Percentiles rank a stretch among this genome's conserved stretches.
Conservation (phyloP, 2,797 vertebrate species). For the Malurus leucopterus region DNA sequence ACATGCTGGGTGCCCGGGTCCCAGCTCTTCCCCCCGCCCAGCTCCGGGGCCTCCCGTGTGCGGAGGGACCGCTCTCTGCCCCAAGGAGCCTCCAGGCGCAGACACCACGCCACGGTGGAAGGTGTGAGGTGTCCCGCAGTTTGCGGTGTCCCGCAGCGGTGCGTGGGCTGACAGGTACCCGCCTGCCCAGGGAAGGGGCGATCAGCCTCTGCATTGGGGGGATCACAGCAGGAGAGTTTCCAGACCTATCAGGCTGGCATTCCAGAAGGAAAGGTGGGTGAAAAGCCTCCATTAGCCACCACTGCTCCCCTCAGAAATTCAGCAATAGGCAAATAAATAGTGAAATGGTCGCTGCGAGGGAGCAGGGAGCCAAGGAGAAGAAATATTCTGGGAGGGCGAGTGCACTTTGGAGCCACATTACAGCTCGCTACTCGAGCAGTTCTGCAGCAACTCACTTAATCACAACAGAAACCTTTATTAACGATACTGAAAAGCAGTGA, state of each 20-base stretch:
- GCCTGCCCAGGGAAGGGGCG: background rate
- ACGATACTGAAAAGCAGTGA: constrained; percentile 61
- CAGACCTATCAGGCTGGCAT: background rate
- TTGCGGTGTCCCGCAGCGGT: background rate
- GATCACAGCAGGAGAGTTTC: background rate
- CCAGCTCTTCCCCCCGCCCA: accelerated
- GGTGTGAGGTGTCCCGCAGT: background rate
- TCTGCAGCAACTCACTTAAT: constrained; percentile 66
- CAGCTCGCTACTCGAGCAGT: background rate
- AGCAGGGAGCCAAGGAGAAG: constrained; percentile 32
- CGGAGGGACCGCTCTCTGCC: background rate
- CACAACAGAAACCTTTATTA: constrained; percentile 74
- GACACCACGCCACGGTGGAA: accelerated
- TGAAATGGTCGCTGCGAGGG: constrained; percentile 38
- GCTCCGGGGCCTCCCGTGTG: background rate
- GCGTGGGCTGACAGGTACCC: background rate
- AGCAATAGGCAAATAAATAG: constrained; percentile 50
- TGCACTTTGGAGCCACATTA: constrained; percentile 42
- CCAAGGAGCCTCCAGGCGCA: background rate
- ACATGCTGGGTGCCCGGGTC: accelerated
- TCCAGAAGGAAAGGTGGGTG: background rate
- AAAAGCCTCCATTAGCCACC: constrained; percentile 30
- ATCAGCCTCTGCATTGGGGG: background rate
- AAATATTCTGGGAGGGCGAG: background rate
- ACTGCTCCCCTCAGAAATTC: constrained; percentile 18